These are phyloP conservation scores for Catotricha subobsoleta DNA, from an alignment of 2,888 invertebrate genomes.

Conservation along the genomic window DNA sequence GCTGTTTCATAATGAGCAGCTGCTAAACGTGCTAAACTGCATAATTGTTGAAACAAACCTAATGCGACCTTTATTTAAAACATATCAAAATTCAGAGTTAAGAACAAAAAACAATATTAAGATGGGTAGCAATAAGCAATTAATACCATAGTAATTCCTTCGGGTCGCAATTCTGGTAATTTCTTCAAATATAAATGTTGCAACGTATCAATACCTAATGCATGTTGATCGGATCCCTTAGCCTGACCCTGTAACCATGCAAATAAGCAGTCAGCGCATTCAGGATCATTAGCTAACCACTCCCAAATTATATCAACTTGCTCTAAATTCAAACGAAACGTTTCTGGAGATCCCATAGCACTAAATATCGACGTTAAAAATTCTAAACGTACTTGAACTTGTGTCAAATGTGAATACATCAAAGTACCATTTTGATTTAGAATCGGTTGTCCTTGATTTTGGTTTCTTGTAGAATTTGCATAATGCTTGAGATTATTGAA, in stretches of 20 bases:
- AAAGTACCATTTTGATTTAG: constrained; percentile 24
- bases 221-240: constrained; percentile 82
- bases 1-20: constrained; percentile 40
- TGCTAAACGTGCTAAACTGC: constrained; percentile 68
- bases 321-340: constrained; percentile 65
- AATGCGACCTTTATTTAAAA: constrained; percentile 39
- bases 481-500: constrained; percentile 73
- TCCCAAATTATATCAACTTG: constrained; percentile 87
- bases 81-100: no score
- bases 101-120: not conserved
- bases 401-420: constrained; percentile 60
- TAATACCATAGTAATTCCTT: constrained; percentile 65
- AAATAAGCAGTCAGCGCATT: constrained; percentile 81
- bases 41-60: constrained; percentile 78
- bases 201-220: constrained; percentile 69
- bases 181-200: constrained; percentile 77
- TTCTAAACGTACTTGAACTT: constrained; percentile 78
- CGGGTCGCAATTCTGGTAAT: constrained; percentile 72
- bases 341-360: constrained; percentile 73
- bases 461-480: constrained; percentile 30
- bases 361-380: constrained; percentile 88
- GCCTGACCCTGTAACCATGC: constrained; percentile 87
- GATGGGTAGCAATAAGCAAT: not conserved
- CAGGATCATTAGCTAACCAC: constrained; percentile 67
- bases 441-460: constrained; percentile 15